Percentiles rank a stretch among this genome's conserved stretches.
Evolutionary conservation across 2,888 invertebrate genomes (phyloP).

Genomic region (Luffia ferchaultella): DNA sequence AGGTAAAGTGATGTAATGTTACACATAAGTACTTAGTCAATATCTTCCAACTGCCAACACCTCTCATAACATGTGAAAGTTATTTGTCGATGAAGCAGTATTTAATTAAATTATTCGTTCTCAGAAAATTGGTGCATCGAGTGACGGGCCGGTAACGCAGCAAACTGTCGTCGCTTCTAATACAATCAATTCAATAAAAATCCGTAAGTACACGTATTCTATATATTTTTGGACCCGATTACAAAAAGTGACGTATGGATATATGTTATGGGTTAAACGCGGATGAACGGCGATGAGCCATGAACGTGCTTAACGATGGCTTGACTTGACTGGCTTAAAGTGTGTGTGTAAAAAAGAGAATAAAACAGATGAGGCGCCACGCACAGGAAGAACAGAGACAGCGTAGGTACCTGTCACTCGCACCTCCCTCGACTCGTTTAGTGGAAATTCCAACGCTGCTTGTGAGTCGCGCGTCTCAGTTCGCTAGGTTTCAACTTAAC

Average conservation of each 20-base stretch:
- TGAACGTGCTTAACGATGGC: too few relatives aligned
- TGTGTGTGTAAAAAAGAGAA: too few relatives aligned
- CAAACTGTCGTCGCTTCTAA: neutral
- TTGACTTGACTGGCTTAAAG: too few relatives aligned
- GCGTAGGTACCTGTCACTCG: neutral
- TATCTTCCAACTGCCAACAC: neutral
- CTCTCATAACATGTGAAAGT: neutral
- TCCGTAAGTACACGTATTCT: too few relatives aligned
- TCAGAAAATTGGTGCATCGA: neutral
- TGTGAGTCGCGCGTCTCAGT: neutral
- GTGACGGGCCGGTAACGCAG: neutral
- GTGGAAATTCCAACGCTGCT: neutral
- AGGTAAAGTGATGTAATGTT: too few relatives aligned
- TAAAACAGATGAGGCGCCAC: too few relatives aligned
- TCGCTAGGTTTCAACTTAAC: neutral
- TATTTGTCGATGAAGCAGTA: neutral
- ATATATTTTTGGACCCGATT: too few relatives aligned
- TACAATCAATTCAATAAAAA: neutral
- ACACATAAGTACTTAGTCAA: too few relatives aligned
- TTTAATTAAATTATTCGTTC: neutral
- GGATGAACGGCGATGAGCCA: too few relatives aligned
- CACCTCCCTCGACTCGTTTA: neutral
- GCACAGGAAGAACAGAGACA: too few relatives aligned
- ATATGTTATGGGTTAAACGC: too few relatives aligned
- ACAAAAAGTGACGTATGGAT: too few relatives aligned